A percentile compares a stretch with the other conserved stretches of the same genome.
Conservation (phyloP, 2,797 vertebrate species). For the Cossypha niveicapilla region DNA sequence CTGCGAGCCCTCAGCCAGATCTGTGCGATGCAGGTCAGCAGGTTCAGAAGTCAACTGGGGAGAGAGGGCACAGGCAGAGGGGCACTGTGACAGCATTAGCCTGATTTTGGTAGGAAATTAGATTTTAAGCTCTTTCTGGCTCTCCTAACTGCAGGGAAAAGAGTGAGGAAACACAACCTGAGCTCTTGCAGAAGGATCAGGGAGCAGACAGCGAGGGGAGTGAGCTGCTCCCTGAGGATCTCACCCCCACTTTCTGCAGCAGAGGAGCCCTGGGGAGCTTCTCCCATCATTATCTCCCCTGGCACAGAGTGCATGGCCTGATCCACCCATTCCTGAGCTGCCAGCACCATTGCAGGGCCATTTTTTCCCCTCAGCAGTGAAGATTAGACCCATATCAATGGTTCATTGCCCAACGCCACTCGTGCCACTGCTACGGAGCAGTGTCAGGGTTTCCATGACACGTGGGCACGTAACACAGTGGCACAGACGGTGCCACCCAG, state of each 20-base stretch:
- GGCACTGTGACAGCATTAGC: fast-evolving
- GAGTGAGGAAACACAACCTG: fast-evolving
- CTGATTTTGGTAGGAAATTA: background rate
- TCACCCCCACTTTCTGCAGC: background rate
- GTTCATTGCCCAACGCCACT: background rate
- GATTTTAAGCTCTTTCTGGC: background rate
- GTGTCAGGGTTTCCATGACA: slow-evolving; percentile 1
- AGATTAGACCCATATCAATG: fast-evolving
- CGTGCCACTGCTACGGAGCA: fast-evolving
- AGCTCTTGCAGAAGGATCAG: background rate
- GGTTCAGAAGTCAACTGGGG: background rate
- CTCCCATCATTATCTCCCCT: background rate
- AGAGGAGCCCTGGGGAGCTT: fast-evolving
- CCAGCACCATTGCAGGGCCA: fast-evolving
- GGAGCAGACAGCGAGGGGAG: background rate
- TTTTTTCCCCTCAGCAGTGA: background rate
- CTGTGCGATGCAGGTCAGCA: background rate
- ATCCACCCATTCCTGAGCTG: background rate
- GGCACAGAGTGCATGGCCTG: background rate
- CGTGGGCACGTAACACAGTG: fast-evolving
- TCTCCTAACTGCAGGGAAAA: background rate
- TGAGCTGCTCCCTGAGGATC: background rate
- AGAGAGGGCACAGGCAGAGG: background rate
- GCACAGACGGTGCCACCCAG: background rate
- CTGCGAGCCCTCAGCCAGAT: background rate